Base-by-base conservation (phyloP, 1,140 invertebrate species). In the Centruroides vittatus region DNA sequence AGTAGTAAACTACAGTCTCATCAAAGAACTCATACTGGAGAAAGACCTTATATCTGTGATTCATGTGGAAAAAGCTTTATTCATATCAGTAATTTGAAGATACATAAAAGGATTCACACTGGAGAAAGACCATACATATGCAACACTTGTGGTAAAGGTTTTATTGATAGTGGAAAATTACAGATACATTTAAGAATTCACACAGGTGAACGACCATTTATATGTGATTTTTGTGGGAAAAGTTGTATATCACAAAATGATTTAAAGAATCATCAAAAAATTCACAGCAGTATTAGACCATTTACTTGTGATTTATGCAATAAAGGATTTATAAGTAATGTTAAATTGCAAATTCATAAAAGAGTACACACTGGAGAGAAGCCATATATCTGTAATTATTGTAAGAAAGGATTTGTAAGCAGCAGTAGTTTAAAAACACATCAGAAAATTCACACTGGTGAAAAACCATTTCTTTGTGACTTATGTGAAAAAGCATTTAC, bases 141-240 rank as follows among this genome's bases (percentile, higher is more conserved):
- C 62, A 62, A 59, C 23, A 59, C 65, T 9, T 72, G 71, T 62
- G 60, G 62, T 23, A 67, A 71, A 54, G 65, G 66, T 5, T 70
- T 68, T 64, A 64, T 69, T 35, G 56, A 59, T 35, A 64, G 61
- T 47, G 62, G 61, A 55, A 61, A 59, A 52, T 47, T 66, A 47
- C 63, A 55, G 35, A 59, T 59, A 54, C 65, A 90, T 72, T 77
- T 88, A 12, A 89, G 90, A 69, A 87, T 84, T 65, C 85, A 86
- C 67, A 86, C 83, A 0, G 84, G 84, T 0, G 79, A 81, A 36
- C 86, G 86, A 64, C 86, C 86, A 0, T 88, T 88, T 66, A 78
- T 81, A 2, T 88, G 86, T 67, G 77, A 80, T 11, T 83, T 84
- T 46, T 93, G 89, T 74, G 88, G 87, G 64, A 91, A 91, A 72